Base-by-base conservation (phyloP, 2,113 vertebrate species). In the Actenoides hombroni region DNA sequence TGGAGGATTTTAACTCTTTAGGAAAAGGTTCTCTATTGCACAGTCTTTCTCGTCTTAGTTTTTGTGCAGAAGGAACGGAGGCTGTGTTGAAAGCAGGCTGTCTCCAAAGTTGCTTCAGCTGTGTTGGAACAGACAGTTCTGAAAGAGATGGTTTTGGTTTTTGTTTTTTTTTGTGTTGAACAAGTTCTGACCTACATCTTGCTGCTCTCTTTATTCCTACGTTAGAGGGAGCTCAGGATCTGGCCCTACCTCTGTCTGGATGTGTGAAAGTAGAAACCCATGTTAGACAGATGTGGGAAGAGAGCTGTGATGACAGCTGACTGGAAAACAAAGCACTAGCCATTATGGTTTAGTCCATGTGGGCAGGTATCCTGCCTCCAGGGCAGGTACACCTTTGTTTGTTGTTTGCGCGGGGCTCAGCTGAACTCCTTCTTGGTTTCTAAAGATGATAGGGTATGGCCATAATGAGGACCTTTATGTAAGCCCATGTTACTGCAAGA, bases 371-470 rank as follows among this genome's bases (percentile, higher is more conserved):
- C 71, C 63, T 73, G 61, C 77, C 83, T 91, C 26, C 20, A n/a
- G 73, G 87, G 88, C 65, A 80, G 83, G 81, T 84, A 68, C 88
- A 93, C 31, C 13, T 93, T 70, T 20, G 39, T 40, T 48, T 86
- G 5, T 51, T 92, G 21, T 79, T 83, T 88, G 49, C 42, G 24
- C 46, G 25, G 31, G 31, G 39, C 61, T 95, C n/a, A 48, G 57
- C 76, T 90, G 37, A 86, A 71, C 35, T 75, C 15, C 49, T 57
- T 8, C 74, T 59, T 57, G 31, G 33, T 89, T 79, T 91, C 70
- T 71, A 53, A 81, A 63, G 57, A 69, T 13, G 18, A 69, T 5
- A 7, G 49, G n/a, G 39, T 69, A 37, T 82, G 61, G 42, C 56
- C 33, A 2, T 33, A 63, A 51, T 5, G 26, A 79, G 12, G 24